These are phyloP conservation scores for Amaurobius ferox DNA, from an alignment of 2,888 invertebrate genomes.

Conservation along the genomic window DNA sequence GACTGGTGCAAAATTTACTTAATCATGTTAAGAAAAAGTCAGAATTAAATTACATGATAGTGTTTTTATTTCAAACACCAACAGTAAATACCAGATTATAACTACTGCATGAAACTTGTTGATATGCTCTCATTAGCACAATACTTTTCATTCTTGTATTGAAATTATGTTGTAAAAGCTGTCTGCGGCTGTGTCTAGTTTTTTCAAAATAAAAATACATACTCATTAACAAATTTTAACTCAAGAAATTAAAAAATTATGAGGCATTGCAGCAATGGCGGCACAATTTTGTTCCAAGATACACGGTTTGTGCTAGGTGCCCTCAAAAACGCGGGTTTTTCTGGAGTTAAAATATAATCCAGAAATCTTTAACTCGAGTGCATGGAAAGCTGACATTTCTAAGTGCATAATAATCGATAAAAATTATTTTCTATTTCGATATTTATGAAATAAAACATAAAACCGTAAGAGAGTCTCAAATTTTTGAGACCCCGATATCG, in stretches of 20 bases:
- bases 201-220: too few species aligned
- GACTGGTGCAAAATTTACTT: too few species aligned
- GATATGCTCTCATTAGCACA: too few species aligned
- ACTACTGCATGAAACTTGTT: too few species aligned
- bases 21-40: too few species aligned
- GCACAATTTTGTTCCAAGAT: conserved; percentile 38
- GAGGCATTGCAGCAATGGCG: conserved; percentile 50
- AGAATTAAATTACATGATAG: too few species aligned
- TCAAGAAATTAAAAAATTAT: conserved; percentile 24
- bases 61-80: too few species aligned
- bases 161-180: too few species aligned
- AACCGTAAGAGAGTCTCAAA: conserved; percentile 9
- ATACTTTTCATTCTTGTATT: too few species aligned
- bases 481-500: conserved; percentile 23
- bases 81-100: too few species aligned
- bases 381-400: conserved; percentile 25
- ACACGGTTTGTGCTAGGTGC: conserved; percentile 55
- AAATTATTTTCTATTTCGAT: not conserved
- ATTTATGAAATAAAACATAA: conserved; percentile 10
- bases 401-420: not conserved
- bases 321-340: conserved; percentile 31
- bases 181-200: too few species aligned
- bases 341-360: not conserved
- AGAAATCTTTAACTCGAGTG: not conserved
- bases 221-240: not conserved